Conservation (phyloP, 2,888 invertebrate species). For the Apocheima hispidaria region DNA sequence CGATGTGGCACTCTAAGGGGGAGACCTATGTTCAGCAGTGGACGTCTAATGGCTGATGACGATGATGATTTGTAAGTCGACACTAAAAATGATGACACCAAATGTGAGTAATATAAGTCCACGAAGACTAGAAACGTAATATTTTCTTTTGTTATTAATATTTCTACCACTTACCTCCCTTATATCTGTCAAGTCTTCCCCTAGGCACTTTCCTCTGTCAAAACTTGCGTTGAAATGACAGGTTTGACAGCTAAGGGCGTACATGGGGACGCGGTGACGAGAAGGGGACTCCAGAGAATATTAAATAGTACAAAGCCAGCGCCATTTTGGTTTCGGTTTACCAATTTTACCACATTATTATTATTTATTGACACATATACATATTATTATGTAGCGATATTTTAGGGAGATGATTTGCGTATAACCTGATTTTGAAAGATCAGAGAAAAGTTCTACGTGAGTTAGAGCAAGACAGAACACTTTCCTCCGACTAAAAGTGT, state of each 20-base stretch:
- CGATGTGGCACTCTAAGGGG: too few relatives aligned
- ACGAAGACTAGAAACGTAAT: neutral
- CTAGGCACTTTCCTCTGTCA: constrained; percentile 24
- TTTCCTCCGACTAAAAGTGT: too few relatives aligned
- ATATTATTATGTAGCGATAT: neutral
- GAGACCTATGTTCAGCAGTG: too few relatives aligned
- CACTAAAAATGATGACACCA: too few relatives aligned
- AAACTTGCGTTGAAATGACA: constrained; percentile 53
- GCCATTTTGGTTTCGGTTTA: constrained; percentile 56
- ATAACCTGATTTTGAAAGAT: too few relatives aligned
- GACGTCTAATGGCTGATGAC: too few relatives aligned
- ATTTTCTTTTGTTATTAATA: constrained; percentile 15
- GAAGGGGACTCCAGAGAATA: constrained; percentile 6
- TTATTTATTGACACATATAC: too few relatives aligned
- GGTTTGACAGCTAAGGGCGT: constrained; percentile 64
- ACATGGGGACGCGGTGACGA: constrained; percentile 34
- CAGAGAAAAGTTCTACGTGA: too few relatives aligned
- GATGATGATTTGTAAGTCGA: too few relatives aligned
- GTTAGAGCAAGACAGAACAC: too few relatives aligned
- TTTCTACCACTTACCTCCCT: constrained; percentile 20
- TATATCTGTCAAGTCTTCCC: constrained; percentile 13
- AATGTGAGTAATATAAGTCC: neutral
- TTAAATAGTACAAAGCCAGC: constrained; percentile 15
- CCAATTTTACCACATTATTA: neutral
- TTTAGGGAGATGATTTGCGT: neutral